Evolutionary conservation across 2,797 vertebrate genomes (phyloP).

Genomic region (Cottoperca gobio): DNA sequence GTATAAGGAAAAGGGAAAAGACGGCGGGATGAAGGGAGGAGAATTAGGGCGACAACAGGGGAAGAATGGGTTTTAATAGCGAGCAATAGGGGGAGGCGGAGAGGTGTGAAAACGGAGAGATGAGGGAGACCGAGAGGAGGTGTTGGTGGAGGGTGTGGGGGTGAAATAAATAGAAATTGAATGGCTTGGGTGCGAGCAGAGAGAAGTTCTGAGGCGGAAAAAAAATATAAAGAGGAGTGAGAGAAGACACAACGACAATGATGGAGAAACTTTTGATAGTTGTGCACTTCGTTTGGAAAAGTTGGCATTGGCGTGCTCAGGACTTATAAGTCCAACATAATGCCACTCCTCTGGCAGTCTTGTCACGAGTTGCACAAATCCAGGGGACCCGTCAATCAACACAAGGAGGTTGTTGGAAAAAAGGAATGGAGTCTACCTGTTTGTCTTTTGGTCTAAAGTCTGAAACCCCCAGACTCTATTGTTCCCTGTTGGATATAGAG

Average conservation of each 20-base stretch:
- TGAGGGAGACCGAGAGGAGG: slow-evolving; percentile 50
- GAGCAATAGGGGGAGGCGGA: slow-evolving; percentile 68
- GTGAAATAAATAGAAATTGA: slow-evolving; percentile 87
- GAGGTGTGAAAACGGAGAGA: slow-evolving; percentile 78
- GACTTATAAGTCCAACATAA: slow-evolving; percentile 76
- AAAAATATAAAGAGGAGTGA: slow-evolving; percentile 81
- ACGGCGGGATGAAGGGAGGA: slow-evolving; percentile 64
- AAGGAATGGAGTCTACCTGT: slow-evolving; percentile 71
- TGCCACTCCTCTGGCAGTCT: slow-evolving; percentile 78
- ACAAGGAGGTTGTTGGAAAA: slow-evolving; percentile 66
- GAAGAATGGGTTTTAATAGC: slow-evolving; percentile 80
- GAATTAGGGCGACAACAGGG: slow-evolving; percentile 75
- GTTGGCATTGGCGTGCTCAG: slow-evolving; percentile 77
- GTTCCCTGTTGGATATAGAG: slow-evolving; percentile 47
- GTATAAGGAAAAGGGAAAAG: slow-evolving; percentile 61
- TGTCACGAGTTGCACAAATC: slow-evolving; percentile 77
- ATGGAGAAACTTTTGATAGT: slow-evolving; percentile 89
- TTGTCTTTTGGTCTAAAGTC: slow-evolving; percentile 63
- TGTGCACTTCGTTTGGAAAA: slow-evolving; percentile 84
- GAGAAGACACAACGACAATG: slow-evolving; percentile 82
- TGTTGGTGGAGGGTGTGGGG: slow-evolving; percentile 36
- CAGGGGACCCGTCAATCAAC: slow-evolving; percentile 77
- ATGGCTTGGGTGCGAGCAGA: slow-evolving; percentile 82
- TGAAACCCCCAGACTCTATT: slow-evolving; percentile 43
- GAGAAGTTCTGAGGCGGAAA: slow-evolving; percentile 86